These are phyloP conservation scores for Amblyteles armatorius DNA, from an alignment of 2,888 invertebrate species.

Conservation along the genomic window DNA sequence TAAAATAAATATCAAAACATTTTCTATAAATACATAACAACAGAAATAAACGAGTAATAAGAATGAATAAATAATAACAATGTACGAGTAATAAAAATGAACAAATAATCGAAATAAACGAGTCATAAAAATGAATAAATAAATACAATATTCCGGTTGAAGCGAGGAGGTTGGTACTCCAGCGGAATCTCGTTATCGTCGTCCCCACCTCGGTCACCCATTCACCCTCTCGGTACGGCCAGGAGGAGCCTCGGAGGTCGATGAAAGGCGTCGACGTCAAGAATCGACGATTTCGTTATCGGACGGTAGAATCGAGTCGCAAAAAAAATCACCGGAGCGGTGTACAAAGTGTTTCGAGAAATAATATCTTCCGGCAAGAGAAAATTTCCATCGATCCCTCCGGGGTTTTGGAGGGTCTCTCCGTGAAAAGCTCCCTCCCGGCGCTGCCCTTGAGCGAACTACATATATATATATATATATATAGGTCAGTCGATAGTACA, in stretches of 20 bases:
- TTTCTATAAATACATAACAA: too few relatives aligned
- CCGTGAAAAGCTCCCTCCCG: conserved; percentile 50
- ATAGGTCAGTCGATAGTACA: conserved; percentile 71
- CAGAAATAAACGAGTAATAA: too few relatives aligned
- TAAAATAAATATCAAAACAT: too few relatives aligned
- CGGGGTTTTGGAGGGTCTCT: conserved; percentile 38
- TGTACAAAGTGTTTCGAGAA: background rate
- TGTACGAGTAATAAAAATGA: too few relatives aligned
- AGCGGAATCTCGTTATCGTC: conserved; percentile 40
- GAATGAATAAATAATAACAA: too few relatives aligned
- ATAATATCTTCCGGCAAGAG: conserved; percentile 45
- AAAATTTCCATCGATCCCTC: conserved; percentile 57
- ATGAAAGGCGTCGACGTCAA: conserved; percentile 64
- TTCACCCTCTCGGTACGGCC: conserved; percentile 62
- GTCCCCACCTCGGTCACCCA: conserved; percentile 38
- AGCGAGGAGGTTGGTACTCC: background rate
- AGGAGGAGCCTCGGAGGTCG: conserved; percentile 58
- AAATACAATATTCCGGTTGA: too few relatives aligned
- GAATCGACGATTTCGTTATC: conserved; percentile 32
- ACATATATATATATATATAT: conserved; percentile 47
- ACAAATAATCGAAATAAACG: too few relatives aligned
- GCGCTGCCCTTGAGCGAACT: conserved; percentile 56
- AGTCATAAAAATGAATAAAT: too few relatives aligned
- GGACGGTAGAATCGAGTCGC: conserved; percentile 39
- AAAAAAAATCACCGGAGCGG: background rate